Evolutionary conservation across 2,888 invertebrate species (phyloP), one percentile per base, ranked within the genome.

Genomic region (Eustalomyia histrio): DNA sequence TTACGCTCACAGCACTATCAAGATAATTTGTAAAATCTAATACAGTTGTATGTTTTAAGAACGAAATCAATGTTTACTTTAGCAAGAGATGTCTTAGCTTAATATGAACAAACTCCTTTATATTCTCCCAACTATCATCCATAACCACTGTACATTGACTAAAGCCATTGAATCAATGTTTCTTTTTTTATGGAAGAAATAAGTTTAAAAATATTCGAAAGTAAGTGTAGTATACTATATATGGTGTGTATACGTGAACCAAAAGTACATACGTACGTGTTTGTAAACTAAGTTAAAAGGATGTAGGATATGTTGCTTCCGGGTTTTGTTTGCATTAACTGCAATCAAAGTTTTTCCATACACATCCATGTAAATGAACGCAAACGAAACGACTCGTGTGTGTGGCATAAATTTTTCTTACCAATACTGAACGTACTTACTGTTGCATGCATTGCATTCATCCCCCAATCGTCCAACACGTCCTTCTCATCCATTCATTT

Each of bases 231-330:
- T n/a, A 50, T 0, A n/a, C n/a, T 29, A 17, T 18, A n/a, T 21
- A 43, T n/a, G 12, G 21, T 60, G 39, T 18, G 58, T 47, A 50
- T 72, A 69, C 24, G 61, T 61, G 61, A 61, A 71, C 63, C 50
- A 14, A 35, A 35, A 57, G 35, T 39, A 35, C n/a, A 43, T 14
- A 39, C n/a, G 14, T 29, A 81, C 78, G 78, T 78, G 78, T 50
- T 71, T 55, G 74, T 57, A 67, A 75, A 67, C 65, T 61, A 67
- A 78, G 60, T 57, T 81, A 47, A 71, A 71, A 78, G 81, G 78
- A 81, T 81, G 61, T 63, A 71, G 78, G 64, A 79, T 78, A 39
- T 65, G 65, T 67, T 71, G 71, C 67, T 78, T 78, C 81, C 81
- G 78, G 81, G 61, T 75, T 72, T 58, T 79, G 67, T 81, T 81